phyloP scores from a whole-genome alignment of 2,888 invertebrate genomes.

The Idaea straminata region DNA sequence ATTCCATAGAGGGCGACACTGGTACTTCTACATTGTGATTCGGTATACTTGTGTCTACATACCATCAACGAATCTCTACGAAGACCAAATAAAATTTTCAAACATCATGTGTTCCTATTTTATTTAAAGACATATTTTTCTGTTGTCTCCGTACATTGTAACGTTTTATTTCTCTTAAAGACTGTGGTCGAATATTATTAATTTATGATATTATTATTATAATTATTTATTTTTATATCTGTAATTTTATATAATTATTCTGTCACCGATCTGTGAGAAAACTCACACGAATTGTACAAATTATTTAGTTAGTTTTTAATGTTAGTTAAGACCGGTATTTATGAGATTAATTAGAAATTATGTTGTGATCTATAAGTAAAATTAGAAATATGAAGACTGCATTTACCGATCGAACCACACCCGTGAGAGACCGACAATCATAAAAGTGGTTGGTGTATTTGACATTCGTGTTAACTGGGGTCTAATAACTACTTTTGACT shows the following conservation, averaged over 20 bases:
- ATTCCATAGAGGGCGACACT: constrained; percentile 53
- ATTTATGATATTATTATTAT: constrained; percentile 75
- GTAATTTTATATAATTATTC: constrained; percentile 64
- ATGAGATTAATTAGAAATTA: constrained; percentile 77
- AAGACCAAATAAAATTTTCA: constrained; percentile 61
- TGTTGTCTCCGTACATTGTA: constrained; percentile 52
- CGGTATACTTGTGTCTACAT: constrained; percentile 26
- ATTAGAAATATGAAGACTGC: constrained; percentile 68
- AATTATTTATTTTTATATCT: constrained; percentile 62
- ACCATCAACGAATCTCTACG: constrained; percentile 25
- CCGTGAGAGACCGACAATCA: constrained; percentile 39
- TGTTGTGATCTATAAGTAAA: constrained; percentile 72
- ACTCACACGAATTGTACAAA: constrained; percentile 76
- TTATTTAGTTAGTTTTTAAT: constrained; percentile 65
- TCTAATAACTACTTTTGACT: constrained; percentile 36
- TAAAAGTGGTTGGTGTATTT: not conserved
- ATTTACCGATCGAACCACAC: constrained; percentile 65
- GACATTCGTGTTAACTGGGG: constrained; percentile 43
- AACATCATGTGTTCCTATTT: constrained; percentile 69
- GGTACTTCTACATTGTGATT: constrained; percentile 39
- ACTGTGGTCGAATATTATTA: constrained; percentile 74
- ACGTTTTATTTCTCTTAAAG: constrained; percentile 63
- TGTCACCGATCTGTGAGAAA: constrained; percentile 59
- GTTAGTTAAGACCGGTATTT: constrained; percentile 69
- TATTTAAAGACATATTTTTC: constrained; percentile 57